Conservation (phyloP, 2,113 vertebrate genomes). For the Peromyscus maniculatus region DNA sequence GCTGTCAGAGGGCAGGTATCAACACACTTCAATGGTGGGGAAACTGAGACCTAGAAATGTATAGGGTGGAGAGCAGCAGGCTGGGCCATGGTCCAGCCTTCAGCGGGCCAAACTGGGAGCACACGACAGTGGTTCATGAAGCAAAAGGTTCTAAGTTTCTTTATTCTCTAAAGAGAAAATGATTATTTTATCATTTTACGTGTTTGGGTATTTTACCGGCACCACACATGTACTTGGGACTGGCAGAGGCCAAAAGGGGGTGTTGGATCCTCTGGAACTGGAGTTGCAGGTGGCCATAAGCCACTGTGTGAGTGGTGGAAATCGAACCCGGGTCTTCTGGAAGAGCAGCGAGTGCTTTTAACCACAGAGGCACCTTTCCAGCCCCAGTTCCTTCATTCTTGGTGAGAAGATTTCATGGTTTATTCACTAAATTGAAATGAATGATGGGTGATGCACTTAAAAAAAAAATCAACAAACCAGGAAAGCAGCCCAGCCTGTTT, state of each 20-base stretch:
- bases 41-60: background rate
- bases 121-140: accelerated
- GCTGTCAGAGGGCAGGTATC: background rate
- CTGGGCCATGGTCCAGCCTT: background rate
- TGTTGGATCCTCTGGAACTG: background rate
- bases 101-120: accelerated
- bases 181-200: background rate
- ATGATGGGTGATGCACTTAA: accelerated
- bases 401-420: background rate
- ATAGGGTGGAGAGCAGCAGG: too few species aligned
- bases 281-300: background rate
- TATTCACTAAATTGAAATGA: background rate
- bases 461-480: too few species aligned
- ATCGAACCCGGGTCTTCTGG: background rate
- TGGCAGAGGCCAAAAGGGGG: background rate
- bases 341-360: background rate
- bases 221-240: background rate
- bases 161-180: background rate
- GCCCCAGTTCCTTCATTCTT: background rate
- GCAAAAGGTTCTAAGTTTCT: too few species aligned
- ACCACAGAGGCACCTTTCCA: background rate
- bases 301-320: background rate
- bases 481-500: background rate
- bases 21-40: background rate
- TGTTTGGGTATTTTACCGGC: background rate